Evolutionary conservation across 2,113 vertebrate genomes (phyloP).

Genomic region (Dipodomys merriami): DNA sequence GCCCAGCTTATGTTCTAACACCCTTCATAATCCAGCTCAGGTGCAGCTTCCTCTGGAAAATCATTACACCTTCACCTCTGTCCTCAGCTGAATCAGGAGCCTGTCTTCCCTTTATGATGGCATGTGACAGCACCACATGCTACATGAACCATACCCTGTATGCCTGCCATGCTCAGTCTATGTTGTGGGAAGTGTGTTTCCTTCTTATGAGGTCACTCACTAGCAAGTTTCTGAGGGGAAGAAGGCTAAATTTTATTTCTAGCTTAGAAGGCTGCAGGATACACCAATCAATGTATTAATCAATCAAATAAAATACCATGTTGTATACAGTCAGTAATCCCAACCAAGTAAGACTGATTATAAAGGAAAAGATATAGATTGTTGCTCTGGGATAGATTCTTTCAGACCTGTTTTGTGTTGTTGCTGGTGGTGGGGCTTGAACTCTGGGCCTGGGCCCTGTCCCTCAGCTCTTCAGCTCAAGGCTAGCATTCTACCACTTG

Average conservation of each 20-base stretch:
- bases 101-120: background rate
- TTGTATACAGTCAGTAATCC: background rate
- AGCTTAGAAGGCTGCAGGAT: slow-evolving; percentile 20
- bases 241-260: slow-evolving; percentile 37
- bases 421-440: background rate
- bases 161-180: background rate
- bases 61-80: background rate
- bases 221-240: too few species aligned
- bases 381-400: background rate
- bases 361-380: background rate
- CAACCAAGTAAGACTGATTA: background rate
- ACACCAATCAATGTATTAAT: background rate
- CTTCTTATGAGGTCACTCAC: background rate
- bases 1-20: slow-evolving; percentile 10
- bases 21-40: background rate
- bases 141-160: background rate
- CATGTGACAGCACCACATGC: too few species aligned
- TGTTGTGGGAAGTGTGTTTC: background rate
- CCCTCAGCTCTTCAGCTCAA: too few species aligned
- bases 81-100: background rate
- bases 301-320: slow-evolving; percentile 42
- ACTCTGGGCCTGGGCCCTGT: too few species aligned
- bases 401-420: background rate
- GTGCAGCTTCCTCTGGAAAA: slow-evolving; percentile 8
- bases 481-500: too few species aligned